Evolutionary conservation across 92 coral and sea anemone genomes (phyloP).

Genomic region (Ricordea florida): DNA sequence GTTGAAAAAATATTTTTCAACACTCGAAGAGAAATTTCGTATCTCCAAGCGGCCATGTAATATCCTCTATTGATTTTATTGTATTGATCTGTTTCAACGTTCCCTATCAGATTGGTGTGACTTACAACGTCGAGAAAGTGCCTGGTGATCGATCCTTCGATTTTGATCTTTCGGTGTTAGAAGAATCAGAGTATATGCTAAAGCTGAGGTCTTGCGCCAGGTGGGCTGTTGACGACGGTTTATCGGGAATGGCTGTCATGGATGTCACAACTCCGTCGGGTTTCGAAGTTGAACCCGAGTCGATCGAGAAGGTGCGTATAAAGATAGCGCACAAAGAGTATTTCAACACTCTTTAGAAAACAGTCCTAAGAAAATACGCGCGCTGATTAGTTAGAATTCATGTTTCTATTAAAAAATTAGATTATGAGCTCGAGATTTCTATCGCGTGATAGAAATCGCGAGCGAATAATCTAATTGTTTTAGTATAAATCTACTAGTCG

Average conservation of each 20-base stretch:
- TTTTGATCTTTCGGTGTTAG: conserved; percentile 60
- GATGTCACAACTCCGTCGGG: conserved; percentile 89
- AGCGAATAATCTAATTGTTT: too few relatives aligned
- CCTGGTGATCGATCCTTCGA: conserved; percentile 70
- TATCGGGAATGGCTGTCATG: conserved; percentile 94
- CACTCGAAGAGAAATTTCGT: too few relatives aligned
- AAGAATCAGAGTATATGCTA: conserved; percentile 55
- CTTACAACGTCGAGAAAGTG: conserved; percentile 80
- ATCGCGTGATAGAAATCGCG: too few relatives aligned
- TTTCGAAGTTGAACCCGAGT: conserved; percentile 68
- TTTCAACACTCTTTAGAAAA: neutral
- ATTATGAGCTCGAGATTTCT: too few relatives aligned
- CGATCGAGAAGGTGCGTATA: conserved; percentile 64
- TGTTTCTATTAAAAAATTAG: too few relatives aligned
- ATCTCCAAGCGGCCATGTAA: too few relatives aligned
- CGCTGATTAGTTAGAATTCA: too few relatives aligned
- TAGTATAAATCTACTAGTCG: too few relatives aligned
- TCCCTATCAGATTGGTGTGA: conserved; percentile 69
- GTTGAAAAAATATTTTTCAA: too few relatives aligned
- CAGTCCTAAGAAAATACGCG: too few relatives aligned
- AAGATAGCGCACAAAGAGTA: neutral
- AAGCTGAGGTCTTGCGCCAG: conserved; percentile 81
- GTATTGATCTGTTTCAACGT: neutral
- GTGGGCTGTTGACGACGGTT: conserved; percentile 71
- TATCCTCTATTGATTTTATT: neutral